Conservation (phyloP, 2,888 invertebrate genomes). For the Nemotelus nigrinus region DNA sequence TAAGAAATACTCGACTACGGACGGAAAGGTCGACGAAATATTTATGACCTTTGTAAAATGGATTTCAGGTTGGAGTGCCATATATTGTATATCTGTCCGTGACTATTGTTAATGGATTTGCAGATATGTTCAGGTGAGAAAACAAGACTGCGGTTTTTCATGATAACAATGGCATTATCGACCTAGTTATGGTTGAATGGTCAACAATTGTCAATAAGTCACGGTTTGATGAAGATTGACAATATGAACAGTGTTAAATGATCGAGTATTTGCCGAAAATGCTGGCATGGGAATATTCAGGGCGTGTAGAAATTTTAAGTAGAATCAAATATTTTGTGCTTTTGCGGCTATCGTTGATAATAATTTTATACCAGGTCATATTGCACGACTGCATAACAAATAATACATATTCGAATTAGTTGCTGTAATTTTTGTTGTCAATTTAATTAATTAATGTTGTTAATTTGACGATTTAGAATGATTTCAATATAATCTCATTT, state of each 20-base stretch:
- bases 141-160: slow-evolving; percentile 28
- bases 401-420: too few species aligned
- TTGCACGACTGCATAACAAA: too few species aligned
- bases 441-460: too few species aligned
- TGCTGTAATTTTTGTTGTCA: too few species aligned
- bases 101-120: neutral
- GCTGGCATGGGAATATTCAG: too few species aligned
- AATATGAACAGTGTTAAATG: neutral
- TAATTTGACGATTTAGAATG: too few species aligned
- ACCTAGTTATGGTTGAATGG: slow-evolving; percentile 12
- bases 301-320: too few species aligned
- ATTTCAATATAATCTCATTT: too few species aligned
- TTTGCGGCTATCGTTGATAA: too few species aligned
- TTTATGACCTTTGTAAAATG: slow-evolving; percentile 27
- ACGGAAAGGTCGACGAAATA: slow-evolving; percentile 24
- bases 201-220: slow-evolving; percentile 5
- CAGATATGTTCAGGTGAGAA: slow-evolving; percentile 29
- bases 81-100: neutral
- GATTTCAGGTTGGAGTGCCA: slow-evolving; percentile 18
- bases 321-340: too few species aligned
- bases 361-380: too few species aligned
- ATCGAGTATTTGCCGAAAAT: too few species aligned
- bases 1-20: neutral
- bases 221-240: neutral
- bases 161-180: slow-evolving; percentile 26